Evolutionary conservation across 2,113 vertebrate genomes (phyloP).

Genomic region (Leptodactylus fuscus): DNA sequence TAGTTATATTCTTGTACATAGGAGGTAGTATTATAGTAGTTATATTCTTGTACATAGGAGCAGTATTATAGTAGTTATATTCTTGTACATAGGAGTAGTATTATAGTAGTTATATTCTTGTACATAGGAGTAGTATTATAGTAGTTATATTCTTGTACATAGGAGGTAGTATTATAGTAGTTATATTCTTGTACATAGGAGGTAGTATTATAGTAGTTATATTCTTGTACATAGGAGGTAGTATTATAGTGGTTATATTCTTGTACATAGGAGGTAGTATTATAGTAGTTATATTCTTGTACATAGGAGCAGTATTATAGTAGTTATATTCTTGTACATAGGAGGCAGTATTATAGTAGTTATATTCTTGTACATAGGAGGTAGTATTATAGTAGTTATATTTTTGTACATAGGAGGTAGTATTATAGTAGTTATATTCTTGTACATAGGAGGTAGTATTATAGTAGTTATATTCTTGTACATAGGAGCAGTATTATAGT

Average conservation of each 20-base stretch:
- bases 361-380: slow-evolving; percentile 17
- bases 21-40: neutral
- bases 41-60: neutral
- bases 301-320: too few relatives aligned
- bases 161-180: neutral
- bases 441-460: neutral
- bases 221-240: too few relatives aligned
- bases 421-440: slow-evolving; percentile 12
- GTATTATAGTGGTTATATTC: slow-evolving; percentile 1
- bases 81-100: too few relatives aligned
- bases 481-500: too few relatives aligned
- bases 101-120: too few relatives aligned
- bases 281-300: too few relatives aligned
- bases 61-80: too few relatives aligned
- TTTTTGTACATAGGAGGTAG: neutral
- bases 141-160: neutral
- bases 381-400: too few relatives aligned
- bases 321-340: neutral
- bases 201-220: too few relatives aligned
- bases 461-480: slow-evolving; percentile 21
- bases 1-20: slow-evolving; percentile 13
- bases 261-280: neutral
- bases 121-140: neutral
- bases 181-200: slow-evolving; percentile 16
- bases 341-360: slow-evolving; percentile 4